Conservation (phyloP, 1,140 invertebrate species). For the Phenacoccus solenopsis region DNA sequence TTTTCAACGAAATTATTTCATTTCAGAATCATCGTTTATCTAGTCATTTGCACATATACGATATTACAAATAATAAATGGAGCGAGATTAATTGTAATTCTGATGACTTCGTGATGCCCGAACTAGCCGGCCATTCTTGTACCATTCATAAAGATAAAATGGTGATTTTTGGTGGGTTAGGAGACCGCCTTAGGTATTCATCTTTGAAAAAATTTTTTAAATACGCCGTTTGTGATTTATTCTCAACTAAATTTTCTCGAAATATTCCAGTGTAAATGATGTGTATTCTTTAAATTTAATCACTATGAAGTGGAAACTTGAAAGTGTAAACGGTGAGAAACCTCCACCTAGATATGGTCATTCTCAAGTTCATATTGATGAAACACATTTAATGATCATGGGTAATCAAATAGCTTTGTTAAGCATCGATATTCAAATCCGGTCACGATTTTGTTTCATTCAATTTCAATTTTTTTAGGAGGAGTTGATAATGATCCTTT, state of each 20-base stretch:
- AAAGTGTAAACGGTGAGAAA: slow-evolving; percentile 47
- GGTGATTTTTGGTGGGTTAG: slow-evolving; percentile 80
- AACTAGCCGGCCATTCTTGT: slow-evolving; percentile 86
- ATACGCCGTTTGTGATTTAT: neutral
- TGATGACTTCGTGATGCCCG: slow-evolving; percentile 42
- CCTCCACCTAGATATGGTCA: slow-evolving; percentile 59
- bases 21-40: slow-evolving; percentile 36
- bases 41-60: slow-evolving; percentile 85
- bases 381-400: slow-evolving; percentile 55
- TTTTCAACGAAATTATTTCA: neutral
- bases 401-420: slow-evolving; percentile 35
- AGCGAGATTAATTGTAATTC: slow-evolving; percentile 45
- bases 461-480: neutral
- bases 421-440: neutral
- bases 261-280: slow-evolving; percentile 58
- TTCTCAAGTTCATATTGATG: slow-evolving; percentile 42
- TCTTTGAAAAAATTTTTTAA: neutral
- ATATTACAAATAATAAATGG: slow-evolving; percentile 62
- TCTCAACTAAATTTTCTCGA: neutral
- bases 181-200: slow-evolving; percentile 28
- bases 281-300: slow-evolving; percentile 78
- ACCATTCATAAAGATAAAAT: slow-evolving; percentile 73
- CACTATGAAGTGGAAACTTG: slow-evolving; percentile 62
- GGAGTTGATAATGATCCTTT: slow-evolving; percentile 8
- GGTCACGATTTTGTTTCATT: neutral